Conservation (phyloP, 2,797 vertebrate species). For the Myotis myotis region DNA sequence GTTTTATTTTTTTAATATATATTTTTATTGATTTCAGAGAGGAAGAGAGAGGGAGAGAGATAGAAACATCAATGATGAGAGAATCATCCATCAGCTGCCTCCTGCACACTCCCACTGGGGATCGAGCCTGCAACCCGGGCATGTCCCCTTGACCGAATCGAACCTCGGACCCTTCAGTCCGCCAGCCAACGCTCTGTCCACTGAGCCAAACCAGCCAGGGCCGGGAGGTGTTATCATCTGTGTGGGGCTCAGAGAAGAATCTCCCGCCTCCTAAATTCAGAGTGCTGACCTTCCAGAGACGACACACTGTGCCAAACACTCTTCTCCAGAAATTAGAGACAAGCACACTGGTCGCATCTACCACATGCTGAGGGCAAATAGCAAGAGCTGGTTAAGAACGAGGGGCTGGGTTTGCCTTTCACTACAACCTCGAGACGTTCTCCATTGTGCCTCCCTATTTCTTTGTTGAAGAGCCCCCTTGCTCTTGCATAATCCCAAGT, state of each 20-base stretch:
- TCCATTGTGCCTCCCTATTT: background rate
- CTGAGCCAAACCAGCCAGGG: too few species aligned
- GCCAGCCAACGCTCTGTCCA: too few species aligned
- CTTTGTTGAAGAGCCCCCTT: conserved; percentile 21
- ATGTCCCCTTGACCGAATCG: too few species aligned
- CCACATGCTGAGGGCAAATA: background rate
- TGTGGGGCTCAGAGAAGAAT: background rate
- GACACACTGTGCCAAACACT: background rate
- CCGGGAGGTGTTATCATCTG: background rate
- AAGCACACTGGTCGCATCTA: background rate
- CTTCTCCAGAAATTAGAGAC: background rate
- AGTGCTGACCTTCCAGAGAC: background rate
- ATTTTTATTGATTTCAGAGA: too few species aligned
- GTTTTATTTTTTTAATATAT: too few species aligned
- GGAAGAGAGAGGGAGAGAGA: too few species aligned
- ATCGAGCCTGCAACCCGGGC: too few species aligned
- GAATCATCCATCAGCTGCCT: too few species aligned
- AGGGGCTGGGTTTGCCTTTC: background rate
- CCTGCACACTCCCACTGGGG: too few species aligned
- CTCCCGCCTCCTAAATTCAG: background rate
- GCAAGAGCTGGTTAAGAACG: background rate
- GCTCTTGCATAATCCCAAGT: background rate
- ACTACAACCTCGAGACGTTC: background rate
- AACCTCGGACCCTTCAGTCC: too few species aligned
- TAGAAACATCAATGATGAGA: too few species aligned